phyloP scores from a whole-genome alignment of 2,888 invertebrate genomes.

The Spilosoma lubricipeda region DNA sequence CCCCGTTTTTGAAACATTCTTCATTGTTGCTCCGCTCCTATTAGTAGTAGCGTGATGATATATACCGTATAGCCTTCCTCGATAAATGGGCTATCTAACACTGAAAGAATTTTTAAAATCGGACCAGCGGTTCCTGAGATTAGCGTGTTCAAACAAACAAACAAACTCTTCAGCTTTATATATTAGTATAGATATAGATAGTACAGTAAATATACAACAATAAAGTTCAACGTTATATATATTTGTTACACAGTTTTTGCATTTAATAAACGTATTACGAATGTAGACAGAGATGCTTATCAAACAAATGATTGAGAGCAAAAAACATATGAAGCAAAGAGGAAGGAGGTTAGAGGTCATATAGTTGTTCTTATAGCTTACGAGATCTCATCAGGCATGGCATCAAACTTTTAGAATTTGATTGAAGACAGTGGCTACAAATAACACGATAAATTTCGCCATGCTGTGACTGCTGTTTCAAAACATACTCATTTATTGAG shows the following conservation, averaged over 20 bases:
- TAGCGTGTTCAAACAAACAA: too few species aligned
- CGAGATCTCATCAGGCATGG: not conserved
- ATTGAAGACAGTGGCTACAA: not conserved
- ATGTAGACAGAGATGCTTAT: constrained; percentile 13
- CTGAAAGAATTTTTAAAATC: too few species aligned
- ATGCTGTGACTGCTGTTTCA: not conserved
- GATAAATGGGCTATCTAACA: too few species aligned
- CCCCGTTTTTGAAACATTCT: too few species aligned
- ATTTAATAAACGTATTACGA: constrained; percentile 7
- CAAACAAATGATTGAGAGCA: constrained; percentile 6
- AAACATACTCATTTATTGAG: not conserved
- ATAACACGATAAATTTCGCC: not conserved
- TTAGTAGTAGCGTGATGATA: too few species aligned
- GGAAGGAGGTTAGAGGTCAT: not conserved
- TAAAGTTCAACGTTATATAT: not conserved
- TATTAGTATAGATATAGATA: too few species aligned
- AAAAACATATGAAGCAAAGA: not conserved
- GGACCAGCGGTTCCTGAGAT: too few species aligned
- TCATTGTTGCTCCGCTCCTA: too few species aligned
- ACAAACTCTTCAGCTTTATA: too few species aligned
- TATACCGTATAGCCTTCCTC: too few species aligned
- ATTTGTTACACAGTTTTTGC: constrained; percentile 1
- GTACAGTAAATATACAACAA: not conserved
- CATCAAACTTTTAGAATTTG: not conserved
- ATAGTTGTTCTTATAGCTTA: not conserved